Base-by-base conservation (phyloP, 2,797 vertebrate genomes). In the Peromyscus aztecus region DNA sequence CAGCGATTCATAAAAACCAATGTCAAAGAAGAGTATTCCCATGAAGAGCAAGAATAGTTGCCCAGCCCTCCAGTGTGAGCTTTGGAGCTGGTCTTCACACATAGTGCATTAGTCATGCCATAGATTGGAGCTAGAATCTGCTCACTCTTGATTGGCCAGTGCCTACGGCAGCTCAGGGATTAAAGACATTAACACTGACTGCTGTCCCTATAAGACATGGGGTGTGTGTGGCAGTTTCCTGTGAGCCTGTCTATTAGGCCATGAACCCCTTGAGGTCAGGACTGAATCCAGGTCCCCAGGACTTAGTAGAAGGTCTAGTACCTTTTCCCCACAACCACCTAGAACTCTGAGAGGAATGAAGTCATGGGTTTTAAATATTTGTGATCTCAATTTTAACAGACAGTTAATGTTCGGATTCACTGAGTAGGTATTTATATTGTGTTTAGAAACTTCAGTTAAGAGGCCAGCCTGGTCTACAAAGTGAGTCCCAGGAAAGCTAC, bases 331-430 rank as follows among this genome's bases (percentile, higher is more conserved):
- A 31, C 16, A 80, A 29, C 37, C 14, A 57, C 57, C n/a, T 31
- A 91, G 78, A 86, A 91, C 81, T 67, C 52, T 85, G 17, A 19
- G 24, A 69, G 61, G 78, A 80, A 91, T 40, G 43, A 75, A 78
- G 69, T 43, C 23, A 52, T 75, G 5, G 13, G 49, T 14, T 81
- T 65, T 81, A 69, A 85, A 43, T 46, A 46, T 31, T 49, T 93
- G 37, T 65, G 19, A 76, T 76, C 85, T 31, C 40, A 46, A 43
- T 90, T 40, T 34, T 80, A 85, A 27, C 37, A 77, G 29, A 7
- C 31, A 71, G 63, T 83, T 87, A 83, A 76, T 59, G 78, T 94
- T 24, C 9, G 23, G 46, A 80, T 94, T 95, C 31, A 63, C 24
- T 9, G 85, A 49, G 46, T 55, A 76, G 52, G 40, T 75, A 5